Percentiles rank a stretch among this genome's conserved stretches.
phyloP scores from a whole-genome alignment of 2,113 vertebrate species.

The Zosterops japonicus region DNA sequence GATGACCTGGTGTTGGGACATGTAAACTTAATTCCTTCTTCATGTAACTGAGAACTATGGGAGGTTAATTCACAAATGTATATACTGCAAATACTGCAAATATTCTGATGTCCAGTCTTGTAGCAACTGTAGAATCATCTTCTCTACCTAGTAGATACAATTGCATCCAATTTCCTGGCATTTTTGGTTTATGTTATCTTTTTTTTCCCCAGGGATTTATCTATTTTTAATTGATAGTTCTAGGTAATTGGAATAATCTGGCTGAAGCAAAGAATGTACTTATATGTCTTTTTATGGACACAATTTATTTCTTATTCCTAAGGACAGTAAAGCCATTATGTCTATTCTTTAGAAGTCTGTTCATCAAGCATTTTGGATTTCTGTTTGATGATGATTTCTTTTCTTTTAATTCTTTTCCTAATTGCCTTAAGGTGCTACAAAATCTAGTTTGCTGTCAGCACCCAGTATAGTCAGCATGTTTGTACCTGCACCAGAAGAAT shows the following conservation, averaged over 20 bases:
- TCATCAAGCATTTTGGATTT: not conserved
- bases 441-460: constrained; percentile 94
- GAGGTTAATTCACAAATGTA: not conserved
- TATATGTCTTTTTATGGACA: not conserved
- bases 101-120: not conserved
- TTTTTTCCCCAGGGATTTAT: not conserved
- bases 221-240: not conserved
- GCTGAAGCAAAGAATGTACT: not conserved
- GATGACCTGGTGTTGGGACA: not conserved
- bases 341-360: not conserved
- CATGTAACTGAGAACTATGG: not conserved
- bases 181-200: not conserved
- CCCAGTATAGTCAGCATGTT: constrained; percentile 99
- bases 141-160: not conserved
- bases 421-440: constrained; percentile 84
- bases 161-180: not conserved
- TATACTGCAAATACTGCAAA: not conserved
- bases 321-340: not conserved
- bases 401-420: not conserved
- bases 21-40: not conserved
- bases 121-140: not conserved
- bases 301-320: not conserved
- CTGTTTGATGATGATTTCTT: not conserved
- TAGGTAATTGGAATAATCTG: not conserved
- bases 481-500: constrained; percentile 95